Base-by-base conservation (phyloP, 2,113 vertebrate genomes). In the Cisticola juncidis region DNA sequence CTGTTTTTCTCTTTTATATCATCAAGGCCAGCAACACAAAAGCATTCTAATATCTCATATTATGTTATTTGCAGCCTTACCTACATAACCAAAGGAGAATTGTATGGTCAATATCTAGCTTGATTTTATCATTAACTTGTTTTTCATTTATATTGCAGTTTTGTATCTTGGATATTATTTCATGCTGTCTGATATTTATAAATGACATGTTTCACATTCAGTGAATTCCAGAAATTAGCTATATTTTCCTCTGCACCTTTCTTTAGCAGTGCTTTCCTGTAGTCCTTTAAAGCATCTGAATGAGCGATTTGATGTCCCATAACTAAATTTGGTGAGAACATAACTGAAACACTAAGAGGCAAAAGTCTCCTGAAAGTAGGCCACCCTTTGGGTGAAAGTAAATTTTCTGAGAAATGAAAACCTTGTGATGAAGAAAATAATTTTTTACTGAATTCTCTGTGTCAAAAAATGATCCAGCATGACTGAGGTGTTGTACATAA, bases 221-320 rank as follows among this genome's bases (percentile, higher is more conserved):
- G 16, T 83, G 77, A 70, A 38, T 66, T 94, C 44, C 66, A 96
- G 73, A 96, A 95, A 96, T 79, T 74, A 94, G 65, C 62, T 78
- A 5, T 16, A 3, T 84, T 93, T 77, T 95, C 84, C 84, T 92
- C 36, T 58, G 58, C 66, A 69, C 47, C 38, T 89, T 81, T 95
- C 81, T 87, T 77, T 86, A 86, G 16, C 71, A 64, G 47, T 69
- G 28, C 36, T 96, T 97, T 97, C 54, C 79, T 96, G 36, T 81
- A 76, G 65, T 68, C 73, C 53, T 87, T 95, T 79, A 69, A 78
- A 80, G 77, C 14, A 83, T 25, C 13, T 24, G 17, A n/a, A 60
- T 56, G 53, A 92, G 26, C 11, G 53, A 5, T 73, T 62, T n/a
- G 17, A 77, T 70, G 25, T 24, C 53, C 33, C 15, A 12, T 35